A percentile compares a stretch with the other conserved stretches of the same genome.
Conservation (phyloP, 2,888 invertebrate genomes). For the Lasiommata megera region DNA sequence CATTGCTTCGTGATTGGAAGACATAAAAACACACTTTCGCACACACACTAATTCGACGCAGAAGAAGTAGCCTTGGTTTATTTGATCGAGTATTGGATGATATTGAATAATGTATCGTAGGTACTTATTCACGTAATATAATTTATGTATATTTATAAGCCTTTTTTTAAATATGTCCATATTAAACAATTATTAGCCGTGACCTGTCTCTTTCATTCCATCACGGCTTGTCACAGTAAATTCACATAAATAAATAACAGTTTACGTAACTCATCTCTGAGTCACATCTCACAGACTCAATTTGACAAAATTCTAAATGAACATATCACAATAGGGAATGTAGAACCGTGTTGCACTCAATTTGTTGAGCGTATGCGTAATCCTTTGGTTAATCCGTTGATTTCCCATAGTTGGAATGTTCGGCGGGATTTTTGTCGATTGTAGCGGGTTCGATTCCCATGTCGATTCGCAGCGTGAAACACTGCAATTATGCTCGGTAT, state of each 20-base stretch:
- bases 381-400: slow-evolving; percentile 56
- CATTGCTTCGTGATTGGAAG: too few species aligned
- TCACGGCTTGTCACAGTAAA: slow-evolving; percentile 9
- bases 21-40: too few species aligned
- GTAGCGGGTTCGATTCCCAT: slow-evolving; percentile 44
- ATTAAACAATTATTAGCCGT: slow-evolving; percentile 10
- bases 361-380: slow-evolving; percentile 22
- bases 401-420: slow-evolving; percentile 59
- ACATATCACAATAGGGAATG: background rate
- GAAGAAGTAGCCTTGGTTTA: too few species aligned
- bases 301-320: background rate
- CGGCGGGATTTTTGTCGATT: slow-evolving; percentile 57
- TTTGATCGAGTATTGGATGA: too few species aligned
- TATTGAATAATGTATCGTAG: too few species aligned
- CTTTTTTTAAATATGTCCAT: background rate
- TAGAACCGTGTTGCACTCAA: slow-evolving; percentile 15
- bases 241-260: slow-evolving; percentile 12
- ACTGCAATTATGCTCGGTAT: slow-evolving; percentile 44
- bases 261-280: slow-evolving; percentile 12
- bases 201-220: slow-evolving; percentile 3
- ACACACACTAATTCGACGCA: too few species aligned
- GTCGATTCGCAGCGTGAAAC: slow-evolving; percentile 52
- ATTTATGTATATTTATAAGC: too few species aligned
- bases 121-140: too few species aligned
- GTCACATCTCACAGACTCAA: background rate